Percentiles rank a stretch among this genome's conserved stretches.
Evolutionary conservation across 2,113 vertebrate genomes (phyloP).

Genomic region (Alectura lathami): DNA sequence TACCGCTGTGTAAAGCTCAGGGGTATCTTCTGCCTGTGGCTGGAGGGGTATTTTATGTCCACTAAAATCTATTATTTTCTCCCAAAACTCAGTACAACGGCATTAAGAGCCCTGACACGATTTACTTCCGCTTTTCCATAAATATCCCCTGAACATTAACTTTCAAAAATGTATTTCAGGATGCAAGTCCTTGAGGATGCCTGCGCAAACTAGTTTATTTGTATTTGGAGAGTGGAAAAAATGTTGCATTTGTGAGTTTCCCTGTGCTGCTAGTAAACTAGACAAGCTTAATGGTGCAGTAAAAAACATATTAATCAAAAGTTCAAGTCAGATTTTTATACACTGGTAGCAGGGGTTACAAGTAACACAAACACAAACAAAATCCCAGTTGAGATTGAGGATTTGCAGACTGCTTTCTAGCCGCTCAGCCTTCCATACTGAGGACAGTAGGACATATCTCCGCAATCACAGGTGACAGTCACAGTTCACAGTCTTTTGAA

Average conservation of each 20-base stretch:
- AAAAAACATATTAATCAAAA: constrained; percentile 57
- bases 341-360: background rate
- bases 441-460: background rate
- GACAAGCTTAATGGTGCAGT: constrained; percentile 36
- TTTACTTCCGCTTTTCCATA: constrained; percentile 6
- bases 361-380: background rate
- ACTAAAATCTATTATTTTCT: background rate
- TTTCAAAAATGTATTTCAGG: constrained; percentile 29
- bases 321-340: constrained; percentile 15
- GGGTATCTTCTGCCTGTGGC: background rate
- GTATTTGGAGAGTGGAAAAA: background rate
- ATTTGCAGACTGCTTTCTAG: background rate
- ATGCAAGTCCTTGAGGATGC: background rate
- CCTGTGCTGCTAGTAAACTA: constrained; percentile 19
- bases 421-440: background rate
- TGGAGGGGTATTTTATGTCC: background rate
- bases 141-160: constrained; percentile 9
- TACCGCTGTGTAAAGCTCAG: background rate
- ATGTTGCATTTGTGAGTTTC: constrained; percentile 1
- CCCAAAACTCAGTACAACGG: background rate
- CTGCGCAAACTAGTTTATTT: constrained; percentile 12
- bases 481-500: background rate
- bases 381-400: background rate
- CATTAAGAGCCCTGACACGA: background rate
- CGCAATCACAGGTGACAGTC: background rate